Percentiles rank a stretch among this genome's conserved stretches.
Conservation (phyloP, 1,140 invertebrate species). For the Pachyrhynchus sulphureomaculatus region DNA sequence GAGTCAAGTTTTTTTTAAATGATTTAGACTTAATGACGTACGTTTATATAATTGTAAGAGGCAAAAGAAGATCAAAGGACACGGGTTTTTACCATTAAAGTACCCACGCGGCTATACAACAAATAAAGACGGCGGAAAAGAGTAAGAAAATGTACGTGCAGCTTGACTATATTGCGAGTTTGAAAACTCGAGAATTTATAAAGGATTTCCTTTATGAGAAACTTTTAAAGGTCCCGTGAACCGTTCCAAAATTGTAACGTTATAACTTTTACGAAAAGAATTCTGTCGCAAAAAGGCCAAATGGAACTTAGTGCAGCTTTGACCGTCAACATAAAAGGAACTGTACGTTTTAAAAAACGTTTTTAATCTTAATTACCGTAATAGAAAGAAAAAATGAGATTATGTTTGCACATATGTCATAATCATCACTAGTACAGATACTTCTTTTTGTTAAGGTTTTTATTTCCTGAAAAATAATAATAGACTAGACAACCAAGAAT, state of each 20-base stretch:
- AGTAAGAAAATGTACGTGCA: conserved; percentile 26
- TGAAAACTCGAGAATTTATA: conserved; percentile 25
- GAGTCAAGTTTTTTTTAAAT: conserved; percentile 30
- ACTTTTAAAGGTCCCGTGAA: conserved; percentile 20
- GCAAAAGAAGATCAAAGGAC: conserved; percentile 26
- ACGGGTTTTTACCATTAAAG: conserved; percentile 14
- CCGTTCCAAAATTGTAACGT: conserved; percentile 27
- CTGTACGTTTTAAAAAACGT: too few relatives aligned
- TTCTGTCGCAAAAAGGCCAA: conserved; percentile 7
- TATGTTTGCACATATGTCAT: too few relatives aligned
- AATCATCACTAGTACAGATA: too few relatives aligned
- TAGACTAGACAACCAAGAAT: too few relatives aligned
- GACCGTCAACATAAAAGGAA: conserved; percentile 19
- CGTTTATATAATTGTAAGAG: conserved; percentile 30
- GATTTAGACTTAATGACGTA: conserved; percentile 32
- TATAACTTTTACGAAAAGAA: conserved; percentile 24
- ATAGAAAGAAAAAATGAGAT: too few relatives aligned
- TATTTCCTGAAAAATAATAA: too few relatives aligned
- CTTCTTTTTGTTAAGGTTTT: too few relatives aligned
- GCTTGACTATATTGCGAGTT: conserved; percentile 12
- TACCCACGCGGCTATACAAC: conserved; percentile 17
- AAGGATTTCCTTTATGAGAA: conserved; percentile 27
- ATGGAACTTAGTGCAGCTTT: conserved; percentile 16
- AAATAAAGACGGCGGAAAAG: conserved; percentile 11
- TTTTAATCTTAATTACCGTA: too few relatives aligned